A percentile compares a stretch with the other conserved stretches of the same genome.
phyloP scores from a whole-genome alignment of 2,888 invertebrate genomes.

The Crossocerus cetratus region DNA sequence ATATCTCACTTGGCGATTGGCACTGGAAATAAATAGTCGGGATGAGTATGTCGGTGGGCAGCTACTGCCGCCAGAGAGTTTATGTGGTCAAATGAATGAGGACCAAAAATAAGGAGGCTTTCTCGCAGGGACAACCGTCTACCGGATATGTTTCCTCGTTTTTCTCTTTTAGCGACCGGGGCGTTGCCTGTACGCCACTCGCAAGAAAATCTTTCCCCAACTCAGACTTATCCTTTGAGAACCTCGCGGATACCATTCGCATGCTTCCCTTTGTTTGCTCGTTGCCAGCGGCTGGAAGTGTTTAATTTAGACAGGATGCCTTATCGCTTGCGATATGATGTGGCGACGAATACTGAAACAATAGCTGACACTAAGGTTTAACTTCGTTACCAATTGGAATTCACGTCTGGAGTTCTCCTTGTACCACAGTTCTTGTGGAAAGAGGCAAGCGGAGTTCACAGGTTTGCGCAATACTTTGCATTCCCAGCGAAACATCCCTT shows the following conservation, averaged over 20 bases:
- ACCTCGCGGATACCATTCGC: slow-evolving; percentile 11
- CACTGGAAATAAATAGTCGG: slow-evolving; percentile 23
- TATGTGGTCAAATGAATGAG: slow-evolving; percentile 51
- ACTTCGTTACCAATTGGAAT: no score
- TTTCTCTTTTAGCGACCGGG: slow-evolving; percentile 27
- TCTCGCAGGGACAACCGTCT: slow-evolving; percentile 12
- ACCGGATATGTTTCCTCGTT: slow-evolving; percentile 22
- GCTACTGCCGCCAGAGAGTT: slow-evolving; percentile 3
- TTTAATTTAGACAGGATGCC: no score
- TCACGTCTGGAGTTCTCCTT: no score
- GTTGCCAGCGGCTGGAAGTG: no score
- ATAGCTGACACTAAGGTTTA: no score
- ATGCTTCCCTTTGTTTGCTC: not conserved
- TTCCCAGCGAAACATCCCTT: no score
- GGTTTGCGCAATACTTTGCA: no score
- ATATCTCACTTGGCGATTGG: slow-evolving; percentile 20
- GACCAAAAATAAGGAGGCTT: slow-evolving; percentile 50
- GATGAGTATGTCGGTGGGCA: slow-evolving; percentile 1
- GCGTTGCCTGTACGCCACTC: slow-evolving; percentile 39
- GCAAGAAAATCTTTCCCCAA: no score
- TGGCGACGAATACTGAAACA: no score
- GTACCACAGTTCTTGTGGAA: no score
- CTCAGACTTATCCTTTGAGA: slow-evolving; percentile 20
- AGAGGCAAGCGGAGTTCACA: no score
- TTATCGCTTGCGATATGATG: no score